A percentile compares a stretch with the other conserved stretches of the same genome.
These are phyloP conservation scores for Scelioninae gen. 1 DNA, from an alignment of 2,888 invertebrate species.

Conservation along the genomic window DNA sequence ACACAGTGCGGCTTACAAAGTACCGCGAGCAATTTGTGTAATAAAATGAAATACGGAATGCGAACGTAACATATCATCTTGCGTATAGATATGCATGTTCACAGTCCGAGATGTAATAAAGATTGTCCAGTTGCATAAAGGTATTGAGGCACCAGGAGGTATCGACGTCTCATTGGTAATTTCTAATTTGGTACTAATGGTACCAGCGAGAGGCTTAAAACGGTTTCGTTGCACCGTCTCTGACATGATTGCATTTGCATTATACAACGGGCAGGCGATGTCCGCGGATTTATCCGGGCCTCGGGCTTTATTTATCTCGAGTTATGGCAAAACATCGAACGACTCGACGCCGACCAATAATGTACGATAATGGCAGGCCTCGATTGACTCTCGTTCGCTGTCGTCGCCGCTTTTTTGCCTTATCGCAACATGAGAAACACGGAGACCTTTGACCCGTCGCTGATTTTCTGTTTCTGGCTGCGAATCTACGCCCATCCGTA, in stretches of 20 bases:
- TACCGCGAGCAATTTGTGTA: slow-evolving; percentile 37
- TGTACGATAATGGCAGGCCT: slow-evolving; percentile 82
- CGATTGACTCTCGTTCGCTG: slow-evolving; percentile 78
- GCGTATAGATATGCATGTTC: slow-evolving; percentile 61
- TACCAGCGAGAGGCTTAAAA: slow-evolving; percentile 60
- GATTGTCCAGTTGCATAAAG: slow-evolving; percentile 48
- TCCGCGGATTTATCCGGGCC: slow-evolving; percentile 81
- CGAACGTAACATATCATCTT: slow-evolving; percentile 57
- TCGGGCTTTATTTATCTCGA: slow-evolving; percentile 83
- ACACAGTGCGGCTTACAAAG: neutral
- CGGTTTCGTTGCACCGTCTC: slow-evolving; percentile 70
- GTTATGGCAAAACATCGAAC: slow-evolving; percentile 83
- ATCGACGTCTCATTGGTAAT: slow-evolving; percentile 69
- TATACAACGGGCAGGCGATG: slow-evolving; percentile 80
- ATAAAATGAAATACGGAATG: slow-evolving; percentile 55
- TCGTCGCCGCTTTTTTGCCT: slow-evolving; percentile 69
- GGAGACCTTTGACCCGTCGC: slow-evolving; percentile 70
- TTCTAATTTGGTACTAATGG: slow-evolving; percentile 71
- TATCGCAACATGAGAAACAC: slow-evolving; percentile 68
- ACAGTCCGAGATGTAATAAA: slow-evolving; percentile 63
- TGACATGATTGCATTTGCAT: slow-evolving; percentile 84
- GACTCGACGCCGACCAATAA: slow-evolving; percentile 80
- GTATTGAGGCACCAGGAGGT: slow-evolving; percentile 37
- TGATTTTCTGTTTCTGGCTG: slow-evolving; percentile 66
- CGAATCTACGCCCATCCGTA: slow-evolving; percentile 68